Evolutionary conservation across 1,140 invertebrate species (phyloP).

Genomic region (Araneus ventricosus): DNA sequence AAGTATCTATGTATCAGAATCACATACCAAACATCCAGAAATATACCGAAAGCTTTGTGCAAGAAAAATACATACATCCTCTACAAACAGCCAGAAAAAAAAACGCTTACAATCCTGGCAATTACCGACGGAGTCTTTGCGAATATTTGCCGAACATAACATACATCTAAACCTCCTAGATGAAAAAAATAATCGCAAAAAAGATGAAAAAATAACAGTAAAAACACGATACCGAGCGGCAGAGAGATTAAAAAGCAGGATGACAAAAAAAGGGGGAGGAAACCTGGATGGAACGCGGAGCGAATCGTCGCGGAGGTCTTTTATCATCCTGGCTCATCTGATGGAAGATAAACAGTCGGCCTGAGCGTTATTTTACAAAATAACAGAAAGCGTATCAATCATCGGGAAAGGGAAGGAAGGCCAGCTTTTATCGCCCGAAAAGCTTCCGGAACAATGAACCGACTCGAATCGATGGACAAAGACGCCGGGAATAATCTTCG

Average conservation of each 20-base stretch:
- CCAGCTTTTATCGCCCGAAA: constrained; percentile 12
- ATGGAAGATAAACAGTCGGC: constrained; percentile 21
- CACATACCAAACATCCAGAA: too few species aligned
- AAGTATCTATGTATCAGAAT: too few species aligned
- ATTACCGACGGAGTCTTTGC: not conserved
- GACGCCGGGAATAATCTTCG: not conserved
- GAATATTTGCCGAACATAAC: not conserved
- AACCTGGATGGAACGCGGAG: not conserved
- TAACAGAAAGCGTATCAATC: constrained; percentile 30
- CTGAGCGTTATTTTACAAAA: constrained; percentile 20
- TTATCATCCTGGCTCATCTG: not conserved
- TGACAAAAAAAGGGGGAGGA: not conserved
- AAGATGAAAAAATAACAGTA: not conserved
- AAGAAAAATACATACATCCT: too few species aligned
- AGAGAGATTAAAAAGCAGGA: not conserved
- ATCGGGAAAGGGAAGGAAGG: not conserved
- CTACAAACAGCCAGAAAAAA: not conserved
- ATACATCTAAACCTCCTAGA: not conserved
- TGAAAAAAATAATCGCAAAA: too few species aligned
- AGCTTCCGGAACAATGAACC: constrained; percentile 18
- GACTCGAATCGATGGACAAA: constrained; percentile 20
- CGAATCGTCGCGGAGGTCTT: not conserved
- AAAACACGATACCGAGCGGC: not conserved
- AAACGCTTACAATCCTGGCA: not conserved
- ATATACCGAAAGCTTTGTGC: too few species aligned